Base-by-base conservation (phyloP, 2,113 vertebrate species). In the Speoplatyrhinus poulsoni region DNA sequence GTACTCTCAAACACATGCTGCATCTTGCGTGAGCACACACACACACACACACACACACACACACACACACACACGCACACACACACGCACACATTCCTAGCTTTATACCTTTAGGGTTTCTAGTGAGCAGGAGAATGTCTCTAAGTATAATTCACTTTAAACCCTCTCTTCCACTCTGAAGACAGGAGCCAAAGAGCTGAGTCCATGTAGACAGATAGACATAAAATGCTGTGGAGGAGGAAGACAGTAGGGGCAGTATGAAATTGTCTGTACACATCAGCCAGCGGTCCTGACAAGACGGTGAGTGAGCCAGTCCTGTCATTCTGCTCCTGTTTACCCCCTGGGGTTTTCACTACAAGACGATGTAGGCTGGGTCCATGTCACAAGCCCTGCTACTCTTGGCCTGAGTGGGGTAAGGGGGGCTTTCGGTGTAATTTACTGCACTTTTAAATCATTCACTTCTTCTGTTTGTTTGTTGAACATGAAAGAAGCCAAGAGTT, bases 241-340 rank as follows among this genome's bases (percentile, higher is more conserved):
- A 85, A 79, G 75, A 67, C 68, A 62, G 83, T 63, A 68, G 75
- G 65, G 65, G 80, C 65, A 71, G 80, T 87, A 88, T 87, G 84
- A 91, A 89, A 89, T 85, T 90, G 89, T 92, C 90, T 89, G 86
- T 85, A 86, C 84, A 89, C 86, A 90, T 91, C 91, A 90, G 84
- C 85, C 83, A 83, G 82, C 82, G 70, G 83, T 90, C 88, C 89
- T 90, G 91, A 93, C 90, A 90, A 90, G 87, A 92, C 88, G 89
- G 87, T 90, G 91, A 92, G 91, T 91, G 92, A 93, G 91, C 85
- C 83, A 76, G 87, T 85, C 87, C 88, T 91, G 90, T 91, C 90
- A 89, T 88, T 92, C 85, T 60, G 62, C 76, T 87, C 81, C 82
- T 82, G 78, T 85, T 79, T 82, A 87, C 87, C 89, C 87, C 85